Conservation (phyloP, 2,888 invertebrate species). For the Cephus pygmeus region DNA sequence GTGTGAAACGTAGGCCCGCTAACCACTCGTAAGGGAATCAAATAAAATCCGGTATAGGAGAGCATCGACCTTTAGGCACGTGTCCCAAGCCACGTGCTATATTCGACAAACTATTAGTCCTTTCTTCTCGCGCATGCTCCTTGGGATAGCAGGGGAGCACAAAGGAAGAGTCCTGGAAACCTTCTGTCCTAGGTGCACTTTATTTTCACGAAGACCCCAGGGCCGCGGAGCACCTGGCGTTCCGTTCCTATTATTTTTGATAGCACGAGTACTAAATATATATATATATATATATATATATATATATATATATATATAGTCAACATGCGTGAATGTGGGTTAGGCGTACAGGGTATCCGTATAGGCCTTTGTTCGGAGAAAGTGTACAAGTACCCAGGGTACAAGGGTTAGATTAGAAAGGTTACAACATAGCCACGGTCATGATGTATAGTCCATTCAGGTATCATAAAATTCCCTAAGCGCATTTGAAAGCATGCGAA, state of each 20-base stretch:
- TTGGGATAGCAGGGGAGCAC: background rate
- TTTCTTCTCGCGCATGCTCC: background rate
- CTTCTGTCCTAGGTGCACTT: background rate
- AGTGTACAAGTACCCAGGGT: background rate
- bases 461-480: background rate
- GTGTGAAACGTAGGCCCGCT: background rate
- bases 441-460: background rate
- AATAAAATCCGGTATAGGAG: conserved; percentile 45
- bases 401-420: background rate
- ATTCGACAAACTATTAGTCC: conserved; percentile 34
- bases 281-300: background rate
- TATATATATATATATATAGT: background rate
- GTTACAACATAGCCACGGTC: background rate
- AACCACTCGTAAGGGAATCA: conserved; percentile 29
- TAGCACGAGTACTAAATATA: background rate
- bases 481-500: background rate
- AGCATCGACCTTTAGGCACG: conserved; percentile 48
- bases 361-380: conserved; percentile 9
- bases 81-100: conserved; percentile 45
- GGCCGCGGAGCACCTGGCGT: conserved; percentile 7
- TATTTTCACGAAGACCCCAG: background rate
- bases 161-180: conserved; percentile 7
- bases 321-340: background rate
- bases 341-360: conserved; percentile 1
- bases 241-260: conserved; percentile 6